Percentiles rank a stretch among this genome's conserved stretches.
phyloP scores from a whole-genome alignment of 2,888 invertebrate genomes.

The Volucella zonaria region DNA sequence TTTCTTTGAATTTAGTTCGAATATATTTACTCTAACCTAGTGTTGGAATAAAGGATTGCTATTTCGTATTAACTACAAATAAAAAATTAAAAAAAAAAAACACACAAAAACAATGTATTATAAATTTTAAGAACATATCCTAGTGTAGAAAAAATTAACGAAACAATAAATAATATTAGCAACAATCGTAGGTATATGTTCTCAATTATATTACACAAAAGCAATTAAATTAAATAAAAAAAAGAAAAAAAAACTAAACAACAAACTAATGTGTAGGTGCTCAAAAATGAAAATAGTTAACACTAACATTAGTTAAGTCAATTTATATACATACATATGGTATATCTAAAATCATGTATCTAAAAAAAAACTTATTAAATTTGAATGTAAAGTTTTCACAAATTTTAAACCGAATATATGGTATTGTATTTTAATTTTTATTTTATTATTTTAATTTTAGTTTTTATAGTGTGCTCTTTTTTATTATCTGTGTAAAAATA shows the following conservation, averaged over 20 bases:
- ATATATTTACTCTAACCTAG: slow-evolving; percentile 8
- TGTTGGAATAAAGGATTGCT: neutral
- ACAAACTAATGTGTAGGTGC: slow-evolving; percentile 60
- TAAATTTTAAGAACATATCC: slow-evolving; percentile 70
- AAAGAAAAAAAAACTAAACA: slow-evolving; percentile 21
- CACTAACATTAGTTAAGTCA: slow-evolving; percentile 73
- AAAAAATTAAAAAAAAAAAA: too few species aligned
- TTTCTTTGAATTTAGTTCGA: slow-evolving; percentile 62
- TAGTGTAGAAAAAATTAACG: slow-evolving; percentile 37
- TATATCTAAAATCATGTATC: slow-evolving; percentile 6
- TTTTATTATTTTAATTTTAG: slow-evolving; percentile 18
- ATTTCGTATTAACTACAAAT: too few species aligned
- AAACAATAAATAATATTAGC: slow-evolving; percentile 3
- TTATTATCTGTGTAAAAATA: slow-evolving; percentile 41
- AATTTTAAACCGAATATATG: slow-evolving; percentile 17
- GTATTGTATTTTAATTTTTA: slow-evolving; percentile 6
- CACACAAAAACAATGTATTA: slow-evolving; percentile 55
- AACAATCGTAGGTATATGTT: slow-evolving; percentile 28
- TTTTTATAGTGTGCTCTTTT: slow-evolving; percentile 31
- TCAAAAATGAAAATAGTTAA: slow-evolving; percentile 68
- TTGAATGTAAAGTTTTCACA: slow-evolving; percentile 19
- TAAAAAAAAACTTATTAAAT: slow-evolving; percentile 17
- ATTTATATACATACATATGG: slow-evolving; percentile 46
- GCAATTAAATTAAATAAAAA: slow-evolving; percentile 28
- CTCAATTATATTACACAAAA: slow-evolving; percentile 33